Base-by-base conservation (phyloP, 2,888 invertebrate genomes). In the Nasonia oneida region DNA sequence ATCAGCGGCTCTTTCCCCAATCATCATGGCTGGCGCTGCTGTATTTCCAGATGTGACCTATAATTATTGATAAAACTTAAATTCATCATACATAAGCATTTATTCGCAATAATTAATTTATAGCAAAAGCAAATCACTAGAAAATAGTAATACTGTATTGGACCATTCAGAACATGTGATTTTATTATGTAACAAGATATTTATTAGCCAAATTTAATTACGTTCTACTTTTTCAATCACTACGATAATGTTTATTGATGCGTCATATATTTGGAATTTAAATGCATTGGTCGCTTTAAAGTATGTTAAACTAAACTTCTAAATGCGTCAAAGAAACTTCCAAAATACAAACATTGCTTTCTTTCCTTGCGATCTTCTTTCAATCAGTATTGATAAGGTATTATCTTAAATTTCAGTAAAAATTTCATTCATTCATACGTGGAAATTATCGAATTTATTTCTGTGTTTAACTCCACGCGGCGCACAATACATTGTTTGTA, bases 1-100 rank as follows among this genome's bases (percentile, higher is more conserved):
- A 85, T 94, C 94, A 0, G 95, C 94, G 0, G 93, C 95, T 50
- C 94, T 94, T 88, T 95, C 95, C 0, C 94, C 95, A 89, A 95
- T 94, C 95, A 95, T 95, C 89, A 95, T 94, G 0, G 94, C 93
- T 0, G 95, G 95, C 0, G 94, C 95, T 53, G 94, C 95, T 1
- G 95, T 95, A 90, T 95, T 95, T 3, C 95, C 94, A 92, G 92
- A 90, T 2, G 90, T 91, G 4, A 93, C 91, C 93, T 93, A 64
- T 3, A 77, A 50, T 37, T 12, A 53, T 61, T 8, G 8, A 61
- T n/a, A 61, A 61, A 5, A n/a, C 4, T 15, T 61, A 61, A n/a
- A 61, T 8, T n/a, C 8, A 61, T 23, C 15, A n/a, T n/a, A n/a
- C 15, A 18, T 57, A 5, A 57, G n/a, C 4, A 57, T 57, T 18